Conservation (phyloP, 2,797 vertebrate genomes). For the Babyrousa celebensis region DNA sequence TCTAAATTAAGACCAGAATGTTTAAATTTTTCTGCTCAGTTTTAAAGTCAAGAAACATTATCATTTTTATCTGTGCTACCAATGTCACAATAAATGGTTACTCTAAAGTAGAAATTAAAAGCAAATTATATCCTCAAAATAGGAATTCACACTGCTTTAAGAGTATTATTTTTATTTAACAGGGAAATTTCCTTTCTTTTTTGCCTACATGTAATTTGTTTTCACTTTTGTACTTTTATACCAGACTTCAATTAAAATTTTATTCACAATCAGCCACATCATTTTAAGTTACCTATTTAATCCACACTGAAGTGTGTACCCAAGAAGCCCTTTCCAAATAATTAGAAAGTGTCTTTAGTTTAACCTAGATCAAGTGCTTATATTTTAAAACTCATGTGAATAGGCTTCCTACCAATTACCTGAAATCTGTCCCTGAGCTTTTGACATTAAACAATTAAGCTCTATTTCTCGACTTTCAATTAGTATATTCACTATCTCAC, state of each 20-base stretch:
- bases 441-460: constrained; percentile 83
- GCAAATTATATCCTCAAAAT: constrained; percentile 63
- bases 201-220: not conserved
- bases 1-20: not conserved
- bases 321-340: not conserved
- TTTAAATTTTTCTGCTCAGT: not conserved
- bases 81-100: constrained; percentile 29
- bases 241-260: constrained; percentile 84
- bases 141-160: not conserved
- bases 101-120: constrained; percentile 76
- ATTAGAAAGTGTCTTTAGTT: constrained; percentile 71
- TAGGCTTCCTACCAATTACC: constrained; percentile 75
- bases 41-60: constrained; percentile 56
- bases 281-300: constrained; percentile 77
- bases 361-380: constrained; percentile 75
- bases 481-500: constrained; percentile 70
- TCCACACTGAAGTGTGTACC: constrained; percentile 63
- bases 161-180: constrained; percentile 78
- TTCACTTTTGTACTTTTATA: constrained; percentile 39
- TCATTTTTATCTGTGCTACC: constrained; percentile 55
- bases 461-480: constrained; percentile 82
- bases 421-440: constrained; percentile 79
- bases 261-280: constrained; percentile 72
- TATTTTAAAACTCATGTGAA: constrained; percentile 77
- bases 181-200: constrained; percentile 54